Conservation (phyloP, 2,113 vertebrate genomes). For the Cyanoderma ruficeps region DNA sequence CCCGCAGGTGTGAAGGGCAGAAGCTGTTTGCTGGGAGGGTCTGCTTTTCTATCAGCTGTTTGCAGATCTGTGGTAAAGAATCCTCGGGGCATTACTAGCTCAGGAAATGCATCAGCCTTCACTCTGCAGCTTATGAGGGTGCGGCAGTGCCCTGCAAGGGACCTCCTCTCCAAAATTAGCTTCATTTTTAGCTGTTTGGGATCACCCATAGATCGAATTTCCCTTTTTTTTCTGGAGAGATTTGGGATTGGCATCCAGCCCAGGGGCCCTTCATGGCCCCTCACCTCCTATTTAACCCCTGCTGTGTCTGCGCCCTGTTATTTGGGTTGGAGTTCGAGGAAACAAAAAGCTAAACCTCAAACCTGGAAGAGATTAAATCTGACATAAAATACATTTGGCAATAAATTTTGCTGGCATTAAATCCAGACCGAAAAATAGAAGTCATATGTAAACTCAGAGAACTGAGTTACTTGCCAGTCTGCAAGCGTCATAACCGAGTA, state of each 20-base stretch:
- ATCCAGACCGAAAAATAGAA: neutral
- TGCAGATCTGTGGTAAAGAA: neutral
- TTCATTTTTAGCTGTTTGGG: neutral
- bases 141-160: neutral
- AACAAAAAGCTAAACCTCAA: neutral
- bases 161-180: neutral
- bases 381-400: neutral
- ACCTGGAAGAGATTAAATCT: neutral
- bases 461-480: neutral
- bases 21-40: neutral
- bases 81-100: neutral
- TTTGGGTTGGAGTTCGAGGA: neutral
- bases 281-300: neutral
- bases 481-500: rapidly evolving
- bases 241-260: neutral
- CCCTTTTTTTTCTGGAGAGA: neutral
- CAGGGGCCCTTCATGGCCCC: neutral
- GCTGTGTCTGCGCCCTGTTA: neutral
- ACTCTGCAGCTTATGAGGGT: neutral
- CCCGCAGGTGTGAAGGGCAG: rapidly evolving
- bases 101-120: neutral
- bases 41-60: neutral
- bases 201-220: neutral
- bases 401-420: neutral
- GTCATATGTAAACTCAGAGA: neutral